Base-by-base conservation (phyloP, 2,888 invertebrate species). In the Lacanobia oleracea region DNA sequence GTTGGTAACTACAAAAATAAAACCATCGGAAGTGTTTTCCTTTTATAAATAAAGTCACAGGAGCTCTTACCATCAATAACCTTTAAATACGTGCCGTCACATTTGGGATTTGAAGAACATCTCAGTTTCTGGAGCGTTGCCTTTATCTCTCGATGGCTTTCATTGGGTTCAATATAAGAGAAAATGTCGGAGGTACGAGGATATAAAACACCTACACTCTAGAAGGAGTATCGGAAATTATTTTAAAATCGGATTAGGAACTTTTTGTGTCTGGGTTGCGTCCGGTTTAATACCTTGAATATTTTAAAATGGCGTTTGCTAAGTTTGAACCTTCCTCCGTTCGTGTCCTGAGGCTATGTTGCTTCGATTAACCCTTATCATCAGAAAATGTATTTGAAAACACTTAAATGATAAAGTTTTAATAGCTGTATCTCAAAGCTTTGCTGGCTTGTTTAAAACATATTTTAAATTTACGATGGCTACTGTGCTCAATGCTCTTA, bases 111-210 rank as follows among this genome's bases (percentile, higher is more conserved):
- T 68, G 23, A 63, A 70, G 64, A 69, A 77, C 67, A 77, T 69
- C 67, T 68, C 63, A 33, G 72, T 69, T 77, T 72, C 71, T 63
- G 43, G 62, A 76, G 59, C 74, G 51, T 67, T 74, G 79, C 72
- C 57, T 72, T 81, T 72, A 77, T 82, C 73, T 69, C 64, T 60
- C 57, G 21, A 61, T 76, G 70, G 74, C 78, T 82, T 84, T 84
- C 79, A 79, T 61, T 64, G 70, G 27, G 73, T 77, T 82, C 73
- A 79, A 72, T 81, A 74, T 78, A 64, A 72, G 61, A 72, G 82
- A 72, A 81, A 81, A 77, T 75, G 74, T 72, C 68, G 66, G 40
- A 54, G 57, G 27, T 48, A 57, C 43, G n/a, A 23, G 62, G 72
- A 72, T 72, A 48, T 57, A 72, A 37, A 54, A 56, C 57, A 71